Conservation (phyloP, 2,888 invertebrate species). For the Labia minor region DNA sequence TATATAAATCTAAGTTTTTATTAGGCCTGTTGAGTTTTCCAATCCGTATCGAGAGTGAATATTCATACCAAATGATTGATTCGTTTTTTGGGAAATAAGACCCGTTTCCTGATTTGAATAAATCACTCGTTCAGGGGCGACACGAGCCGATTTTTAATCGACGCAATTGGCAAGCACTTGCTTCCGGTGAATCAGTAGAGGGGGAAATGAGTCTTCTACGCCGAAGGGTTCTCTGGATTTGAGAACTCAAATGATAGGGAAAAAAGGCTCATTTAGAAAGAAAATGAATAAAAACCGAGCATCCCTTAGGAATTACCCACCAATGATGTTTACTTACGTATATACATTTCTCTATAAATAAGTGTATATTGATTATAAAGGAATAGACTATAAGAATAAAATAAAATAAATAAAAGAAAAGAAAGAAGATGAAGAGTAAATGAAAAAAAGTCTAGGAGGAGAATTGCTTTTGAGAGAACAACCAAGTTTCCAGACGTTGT, state of each 20-base stretch:
- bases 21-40: neutral
- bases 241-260: neutral
- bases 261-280: neutral
- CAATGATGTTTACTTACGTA: too few relatives aligned
- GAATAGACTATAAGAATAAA: neutral
- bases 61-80: neutral
- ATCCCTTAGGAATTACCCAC: too few relatives aligned
- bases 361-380: neutral
- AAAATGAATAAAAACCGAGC: too few relatives aligned
- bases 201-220: neutral
- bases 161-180: slow-evolving; percentile 2
- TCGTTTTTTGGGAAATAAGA: slow-evolving; percentile 2
- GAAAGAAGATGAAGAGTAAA: too few relatives aligned
- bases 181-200: neutral
- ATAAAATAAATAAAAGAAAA: neutral
- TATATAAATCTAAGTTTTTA: too few relatives aligned
- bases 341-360: neutral
- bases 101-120: slow-evolving; percentile 3
- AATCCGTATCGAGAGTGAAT: neutral
- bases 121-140: neutral
- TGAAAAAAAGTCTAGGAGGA: neutral
- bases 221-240: neutral
- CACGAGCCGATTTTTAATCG: slow-evolving; percentile 5
- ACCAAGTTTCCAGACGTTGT: neutral
- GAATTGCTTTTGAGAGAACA: neutral